Conservation (phyloP, 2,797 vertebrate genomes). For the Myripristis murdjan region DNA sequence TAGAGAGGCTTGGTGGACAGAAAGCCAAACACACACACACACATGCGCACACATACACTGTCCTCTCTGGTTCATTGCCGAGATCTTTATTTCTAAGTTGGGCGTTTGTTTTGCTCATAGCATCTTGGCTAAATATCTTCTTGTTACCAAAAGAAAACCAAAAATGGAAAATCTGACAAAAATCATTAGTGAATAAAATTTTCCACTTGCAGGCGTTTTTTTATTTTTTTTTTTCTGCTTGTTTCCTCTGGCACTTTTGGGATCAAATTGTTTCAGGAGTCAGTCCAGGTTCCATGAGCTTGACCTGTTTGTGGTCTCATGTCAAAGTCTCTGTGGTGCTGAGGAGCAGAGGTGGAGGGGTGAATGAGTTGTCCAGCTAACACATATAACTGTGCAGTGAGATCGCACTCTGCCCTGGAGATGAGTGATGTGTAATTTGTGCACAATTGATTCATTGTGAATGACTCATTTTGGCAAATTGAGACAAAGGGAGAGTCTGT, state of each 20-base stretch:
- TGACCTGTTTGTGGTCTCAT: slow-evolving; percentile 27
- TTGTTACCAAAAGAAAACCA: slow-evolving; percentile 67
- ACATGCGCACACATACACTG: slow-evolving; percentile 4
- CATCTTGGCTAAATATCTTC: slow-evolving; percentile 63
- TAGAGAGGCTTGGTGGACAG: slow-evolving; percentile 21
- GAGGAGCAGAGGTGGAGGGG: slow-evolving; percentile 20
- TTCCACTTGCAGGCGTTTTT: slow-evolving; percentile 56
- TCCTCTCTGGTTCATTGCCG: slow-evolving; percentile 18
- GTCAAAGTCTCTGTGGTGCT: slow-evolving; percentile 49
- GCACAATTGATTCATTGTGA: slow-evolving; percentile 37
- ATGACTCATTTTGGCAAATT: slow-evolving; percentile 43
- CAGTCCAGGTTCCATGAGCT: slow-evolving; percentile 66
- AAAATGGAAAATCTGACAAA: slow-evolving; percentile 63
- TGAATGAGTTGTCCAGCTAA: slow-evolving; percentile 16
- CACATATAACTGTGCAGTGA: slow-evolving; percentile 38
- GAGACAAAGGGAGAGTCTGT: slow-evolving; percentile 13
- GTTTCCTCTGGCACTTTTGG: slow-evolving; percentile 27
- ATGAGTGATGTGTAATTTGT: slow-evolving; percentile 53
- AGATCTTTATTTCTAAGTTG: slow-evolving; percentile 31
- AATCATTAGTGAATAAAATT: slow-evolving; percentile 64
- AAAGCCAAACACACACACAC: slow-evolving; percentile 19
- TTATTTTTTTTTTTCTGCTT: slow-evolving; percentile 45
- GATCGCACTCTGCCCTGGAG: slow-evolving; percentile 52
- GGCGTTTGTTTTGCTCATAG: slow-evolving; percentile 67
- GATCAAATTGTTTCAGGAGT: slow-evolving; percentile 47